These are phyloP conservation scores for Atherinomorus stipes DNA, from an alignment of 2,113 vertebrate species.

Conservation along the genomic window DNA sequence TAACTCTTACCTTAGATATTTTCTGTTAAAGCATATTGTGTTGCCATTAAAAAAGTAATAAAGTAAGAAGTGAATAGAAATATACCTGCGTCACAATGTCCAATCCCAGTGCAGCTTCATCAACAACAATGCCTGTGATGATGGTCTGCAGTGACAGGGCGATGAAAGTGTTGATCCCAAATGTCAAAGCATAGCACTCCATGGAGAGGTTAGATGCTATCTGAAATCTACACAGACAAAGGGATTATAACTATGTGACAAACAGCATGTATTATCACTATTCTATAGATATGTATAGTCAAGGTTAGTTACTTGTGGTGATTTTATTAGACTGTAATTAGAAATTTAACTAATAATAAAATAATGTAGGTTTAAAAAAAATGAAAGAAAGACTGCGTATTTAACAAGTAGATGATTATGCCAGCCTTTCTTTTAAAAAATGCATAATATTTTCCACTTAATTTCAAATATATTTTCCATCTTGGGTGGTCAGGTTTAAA, in stretches of 20 bases:
- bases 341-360: not conserved
- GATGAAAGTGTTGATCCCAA: slow-evolving; percentile 81
- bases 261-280: not conserved
- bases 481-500: not conserved
- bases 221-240: slow-evolving; percentile 74
- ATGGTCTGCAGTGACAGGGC: slow-evolving; percentile 79
- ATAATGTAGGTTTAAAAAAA: too few species aligned
- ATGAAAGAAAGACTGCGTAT: too few species aligned
- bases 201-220: slow-evolving; percentile 80
- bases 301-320: too few species aligned
- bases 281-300: not conserved
- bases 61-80: not conserved
- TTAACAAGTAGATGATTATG: not conserved
- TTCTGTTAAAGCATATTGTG: too few species aligned
- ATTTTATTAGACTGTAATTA: not conserved
- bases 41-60: too few species aligned
- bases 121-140: slow-evolving; percentile 74
- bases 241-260: not conserved
- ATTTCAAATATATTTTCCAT: too few species aligned
- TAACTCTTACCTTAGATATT: not conserved
- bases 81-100: slow-evolving; percentile 80
- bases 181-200: slow-evolving; percentile 81
- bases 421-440: not conserved
- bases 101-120: slow-evolving; percentile 74
- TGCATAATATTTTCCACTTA: not conserved